Evolutionary conservation across 2,888 invertebrate genomes (phyloP), one percentile per base, ranked within the genome.

Genomic region (Choristoneura rosaceana): DNA sequence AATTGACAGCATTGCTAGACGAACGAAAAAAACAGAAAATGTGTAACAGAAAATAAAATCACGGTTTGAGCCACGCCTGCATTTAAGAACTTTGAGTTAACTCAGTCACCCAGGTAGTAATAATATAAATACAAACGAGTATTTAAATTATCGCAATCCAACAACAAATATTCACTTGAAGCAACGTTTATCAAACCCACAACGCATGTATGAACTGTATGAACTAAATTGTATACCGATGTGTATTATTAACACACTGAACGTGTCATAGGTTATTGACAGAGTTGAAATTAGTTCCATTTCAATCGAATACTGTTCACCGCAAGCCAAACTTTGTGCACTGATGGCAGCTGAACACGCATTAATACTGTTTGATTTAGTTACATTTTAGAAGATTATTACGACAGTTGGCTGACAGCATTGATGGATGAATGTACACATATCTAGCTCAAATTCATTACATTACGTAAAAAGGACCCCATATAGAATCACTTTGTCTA

Each of bases 301-400:
- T 62, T 62, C 43, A 62, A 62, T 62, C 43, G 43, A 62, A 62
- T 62, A 61, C 41, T 61, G 62, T 62, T 45, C 62, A 62, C 62
- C 62, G 62, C 45, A 15, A 8, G 25, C 45, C 43, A 12, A 62
- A 62, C 25, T 62, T 45, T 12, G 45, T 10, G 67, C 17, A 5
- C 59, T 59, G 12, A 34, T 9, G 33, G 33, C 34, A 55, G 25
- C 25, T 25, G 55, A 25, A 25, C 25, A 25, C 25, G 12, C 25
- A 3, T 55, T 12, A 55, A 52, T 52, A 9, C 15, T 2, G 15
- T 17, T 7, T 8, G 52, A 17, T 17, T 17, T 52, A 52, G 52
- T 17, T 52, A 43, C 43, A 43, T 52, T n/a, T 52, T 17, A 52
- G n/a, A 17, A 47, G 2, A 4, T 47, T 52, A 52, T 52, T 52